Percentiles rank a stretch among this genome's conserved stretches.
Conservation (phyloP, 2,888 invertebrate genomes). For the Sturmia bella region DNA sequence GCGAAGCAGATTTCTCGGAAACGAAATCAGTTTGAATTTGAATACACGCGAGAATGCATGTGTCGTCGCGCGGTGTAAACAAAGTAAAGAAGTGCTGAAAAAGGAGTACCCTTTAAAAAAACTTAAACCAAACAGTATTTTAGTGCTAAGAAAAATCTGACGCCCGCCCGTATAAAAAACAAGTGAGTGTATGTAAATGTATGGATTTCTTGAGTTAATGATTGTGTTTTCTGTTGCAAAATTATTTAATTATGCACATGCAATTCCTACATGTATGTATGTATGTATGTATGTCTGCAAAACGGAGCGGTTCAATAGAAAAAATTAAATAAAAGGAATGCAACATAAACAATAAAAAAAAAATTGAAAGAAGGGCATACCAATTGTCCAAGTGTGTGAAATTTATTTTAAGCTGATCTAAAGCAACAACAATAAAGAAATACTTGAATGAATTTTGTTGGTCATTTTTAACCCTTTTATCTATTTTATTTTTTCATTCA, state of each 20-base stretch:
- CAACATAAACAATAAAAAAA: constrained; percentile 14
- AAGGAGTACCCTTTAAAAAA: constrained; percentile 28
- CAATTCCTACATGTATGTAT: constrained; percentile 8
- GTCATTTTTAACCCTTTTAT: background rate
- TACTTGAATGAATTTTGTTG: constrained; percentile 11
- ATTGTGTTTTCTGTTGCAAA: background rate
- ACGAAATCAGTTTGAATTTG: constrained; percentile 62
- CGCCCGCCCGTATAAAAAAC: constrained; percentile 52
- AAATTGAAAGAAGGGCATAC: constrained; percentile 37
- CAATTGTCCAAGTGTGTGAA: constrained; percentile 47
- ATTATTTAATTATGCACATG: constrained; percentile 30
- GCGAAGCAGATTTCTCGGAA: constrained; percentile 50
- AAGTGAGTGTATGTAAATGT: constrained; percentile 45
- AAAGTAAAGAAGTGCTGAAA: constrained; percentile 32
- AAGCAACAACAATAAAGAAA: constrained; percentile 32
- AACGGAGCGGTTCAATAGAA: background rate
- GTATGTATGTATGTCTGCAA: background rate
- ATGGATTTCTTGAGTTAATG: constrained; percentile 21
- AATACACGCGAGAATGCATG: constrained; percentile 59
- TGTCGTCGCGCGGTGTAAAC: constrained; percentile 59
- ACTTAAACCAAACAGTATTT: constrained; percentile 54
- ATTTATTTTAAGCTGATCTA: constrained; percentile 37
- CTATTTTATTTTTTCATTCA: background rate
- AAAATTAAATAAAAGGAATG: constrained; percentile 36
- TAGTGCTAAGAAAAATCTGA: constrained; percentile 46